Conservation (phyloP, 2,797 vertebrate species). For the Malurus splendens region DNA sequence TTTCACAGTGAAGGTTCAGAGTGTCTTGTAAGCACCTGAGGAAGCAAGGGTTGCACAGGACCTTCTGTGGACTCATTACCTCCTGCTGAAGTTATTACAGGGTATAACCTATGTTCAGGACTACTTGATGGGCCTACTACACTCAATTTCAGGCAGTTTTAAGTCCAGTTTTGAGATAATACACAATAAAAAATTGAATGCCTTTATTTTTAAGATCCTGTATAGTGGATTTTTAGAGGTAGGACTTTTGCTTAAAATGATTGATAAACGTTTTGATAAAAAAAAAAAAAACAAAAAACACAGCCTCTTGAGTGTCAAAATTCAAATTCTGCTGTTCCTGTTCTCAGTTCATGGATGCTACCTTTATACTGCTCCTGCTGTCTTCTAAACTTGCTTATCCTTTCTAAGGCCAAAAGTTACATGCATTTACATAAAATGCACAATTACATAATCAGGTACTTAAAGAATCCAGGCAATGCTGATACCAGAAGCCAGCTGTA, state of each 20-base stretch:
- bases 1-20: not conserved
- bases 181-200: not conserved
- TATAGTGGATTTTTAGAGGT: not conserved
- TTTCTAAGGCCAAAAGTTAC: not conserved
- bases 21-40: not conserved
- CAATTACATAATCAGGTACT: not conserved
- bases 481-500: not conserved
- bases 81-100: not conserved
- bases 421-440: not conserved
- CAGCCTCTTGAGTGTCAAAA: not conserved
- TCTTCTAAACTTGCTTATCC: not conserved
- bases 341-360: not conserved
- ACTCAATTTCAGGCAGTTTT: not conserved
- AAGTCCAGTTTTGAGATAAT: not conserved
- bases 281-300: too few relatives aligned
- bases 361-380: not conserved
- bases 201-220: not conserved
- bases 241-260: not conserved
- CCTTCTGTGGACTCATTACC: not conserved
- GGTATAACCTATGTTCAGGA: not conserved
- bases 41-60: not conserved
- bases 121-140: not conserved
- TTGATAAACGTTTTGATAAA: not conserved
- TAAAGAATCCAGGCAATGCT: not conserved
- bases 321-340: not conserved